phyloP scores from a whole-genome alignment of 2,797 vertebrate genomes.

The Cossypha heuglini region DNA sequence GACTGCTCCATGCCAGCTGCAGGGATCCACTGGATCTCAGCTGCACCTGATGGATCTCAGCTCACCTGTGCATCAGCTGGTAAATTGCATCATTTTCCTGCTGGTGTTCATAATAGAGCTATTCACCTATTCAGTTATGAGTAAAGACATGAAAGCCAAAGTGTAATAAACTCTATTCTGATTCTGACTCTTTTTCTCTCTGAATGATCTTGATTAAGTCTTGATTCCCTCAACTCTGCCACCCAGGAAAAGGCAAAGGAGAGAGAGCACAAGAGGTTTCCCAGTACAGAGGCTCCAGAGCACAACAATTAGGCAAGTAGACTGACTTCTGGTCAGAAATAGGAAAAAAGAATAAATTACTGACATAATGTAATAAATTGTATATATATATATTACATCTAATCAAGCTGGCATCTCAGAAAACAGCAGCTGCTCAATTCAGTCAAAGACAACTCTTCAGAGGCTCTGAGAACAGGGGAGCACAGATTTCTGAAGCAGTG shows the following conservation, averaged over 20 bases:
- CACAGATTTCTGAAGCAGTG: neutral
- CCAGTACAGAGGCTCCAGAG: neutral
- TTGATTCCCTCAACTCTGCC: neutral
- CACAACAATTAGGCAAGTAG: neutral
- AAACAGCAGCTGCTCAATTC: constrained; percentile 24
- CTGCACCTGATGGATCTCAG: neutral
- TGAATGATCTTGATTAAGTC: neutral
- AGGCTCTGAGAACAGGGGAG: neutral
- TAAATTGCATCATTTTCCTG: neutral
- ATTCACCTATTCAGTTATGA: neutral
- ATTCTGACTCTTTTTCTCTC: neutral
- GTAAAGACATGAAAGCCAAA: neutral
- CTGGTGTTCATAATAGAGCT: neutral
- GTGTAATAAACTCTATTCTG: neutral
- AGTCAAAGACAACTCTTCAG: neutral
- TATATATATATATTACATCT: neutral
- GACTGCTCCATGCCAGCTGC: neutral
- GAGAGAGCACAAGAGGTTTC: neutral
- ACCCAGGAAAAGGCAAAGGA: neutral
- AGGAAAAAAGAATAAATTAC: constrained; percentile 3
- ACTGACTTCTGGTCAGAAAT: neutral
- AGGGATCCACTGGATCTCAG: neutral
- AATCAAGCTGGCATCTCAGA: neutral
- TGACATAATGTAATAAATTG: neutral
- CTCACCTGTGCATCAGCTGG: neutral